These are phyloP conservation scores for Clavelina lepadiformis DNA, from an alignment of 23 tunicate species.

Conservation along the genomic window DNA sequence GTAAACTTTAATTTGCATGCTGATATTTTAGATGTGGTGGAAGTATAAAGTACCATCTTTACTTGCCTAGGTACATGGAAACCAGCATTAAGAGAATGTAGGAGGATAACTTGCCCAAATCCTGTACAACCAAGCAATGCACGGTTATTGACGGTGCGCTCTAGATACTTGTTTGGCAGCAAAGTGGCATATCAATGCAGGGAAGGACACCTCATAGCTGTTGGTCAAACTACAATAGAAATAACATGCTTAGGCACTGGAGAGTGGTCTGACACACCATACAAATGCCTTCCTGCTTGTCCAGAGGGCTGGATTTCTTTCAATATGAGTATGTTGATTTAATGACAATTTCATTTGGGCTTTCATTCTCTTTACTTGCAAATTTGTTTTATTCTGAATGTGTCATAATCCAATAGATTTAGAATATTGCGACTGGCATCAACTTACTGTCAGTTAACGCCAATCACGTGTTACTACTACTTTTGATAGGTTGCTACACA, in stretches of 20 bases:
- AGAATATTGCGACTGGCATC: too few relatives aligned
- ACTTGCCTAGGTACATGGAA: constrained; percentile 42
- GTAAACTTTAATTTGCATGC: too few relatives aligned
- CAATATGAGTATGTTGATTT: constrained; percentile 22
- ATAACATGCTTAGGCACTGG: constrained; percentile 45
- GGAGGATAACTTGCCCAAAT: constrained; percentile 37
- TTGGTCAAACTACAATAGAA: constrained; percentile 18
- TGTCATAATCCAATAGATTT: too few relatives aligned
- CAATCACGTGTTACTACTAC: too few relatives aligned
- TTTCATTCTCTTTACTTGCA: too few relatives aligned
- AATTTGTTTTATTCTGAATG: too few relatives aligned
- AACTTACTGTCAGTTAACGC: too few relatives aligned
- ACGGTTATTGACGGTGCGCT: constrained; percentile 17
- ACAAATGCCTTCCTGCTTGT: constrained; percentile 60
- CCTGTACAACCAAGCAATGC: constrained; percentile 42
- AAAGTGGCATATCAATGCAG: constrained; percentile 51
- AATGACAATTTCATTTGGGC: too few relatives aligned
- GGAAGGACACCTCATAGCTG: constrained; percentile 42
- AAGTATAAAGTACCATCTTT: background rate
- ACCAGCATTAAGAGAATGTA: constrained; percentile 42
- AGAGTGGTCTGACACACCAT: constrained; percentile 40
- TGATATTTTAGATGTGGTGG: too few relatives aligned
- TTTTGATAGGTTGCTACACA: constrained; percentile 44
- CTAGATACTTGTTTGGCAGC: constrained; percentile 27
- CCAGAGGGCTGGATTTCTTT: constrained; percentile 54